Conservation (phyloP, 2,113 vertebrate genomes). For the Prietella phreatophila region DNA sequence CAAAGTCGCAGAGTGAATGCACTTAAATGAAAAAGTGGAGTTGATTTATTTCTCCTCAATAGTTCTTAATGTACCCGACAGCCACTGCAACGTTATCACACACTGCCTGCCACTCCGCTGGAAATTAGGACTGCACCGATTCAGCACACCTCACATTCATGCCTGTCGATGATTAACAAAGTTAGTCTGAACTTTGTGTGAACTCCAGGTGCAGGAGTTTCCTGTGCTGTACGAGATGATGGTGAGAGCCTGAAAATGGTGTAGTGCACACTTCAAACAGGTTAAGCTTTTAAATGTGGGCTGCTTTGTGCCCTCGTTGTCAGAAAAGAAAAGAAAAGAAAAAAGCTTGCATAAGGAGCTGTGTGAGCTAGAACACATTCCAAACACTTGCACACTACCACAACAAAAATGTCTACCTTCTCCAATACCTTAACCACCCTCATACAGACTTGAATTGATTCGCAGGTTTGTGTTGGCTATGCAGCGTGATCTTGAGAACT, state of each 20-base stretch:
- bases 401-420: background rate
- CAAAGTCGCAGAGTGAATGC: background rate
- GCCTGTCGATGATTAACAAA: conserved; percentile 3
- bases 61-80: background rate
- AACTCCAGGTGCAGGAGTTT: background rate
- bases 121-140: background rate
- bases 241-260: background rate
- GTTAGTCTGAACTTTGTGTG: background rate
- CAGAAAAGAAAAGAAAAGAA: background rate
- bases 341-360: background rate
- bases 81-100: background rate
- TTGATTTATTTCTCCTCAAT: background rate
- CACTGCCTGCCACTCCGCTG: background rate
- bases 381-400: background rate
- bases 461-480: background rate
- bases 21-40: background rate
- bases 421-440: background rate
- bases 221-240: background rate
- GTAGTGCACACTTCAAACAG: background rate
- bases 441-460: background rate
- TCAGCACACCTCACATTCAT: background rate
- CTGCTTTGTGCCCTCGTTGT: background rate
- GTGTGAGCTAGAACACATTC: background rate
- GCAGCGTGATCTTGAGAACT: background rate
- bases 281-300: conserved; percentile 22